Conservation (phyloP, 2,113 vertebrate genomes). For the Ursus arctos region DNA sequence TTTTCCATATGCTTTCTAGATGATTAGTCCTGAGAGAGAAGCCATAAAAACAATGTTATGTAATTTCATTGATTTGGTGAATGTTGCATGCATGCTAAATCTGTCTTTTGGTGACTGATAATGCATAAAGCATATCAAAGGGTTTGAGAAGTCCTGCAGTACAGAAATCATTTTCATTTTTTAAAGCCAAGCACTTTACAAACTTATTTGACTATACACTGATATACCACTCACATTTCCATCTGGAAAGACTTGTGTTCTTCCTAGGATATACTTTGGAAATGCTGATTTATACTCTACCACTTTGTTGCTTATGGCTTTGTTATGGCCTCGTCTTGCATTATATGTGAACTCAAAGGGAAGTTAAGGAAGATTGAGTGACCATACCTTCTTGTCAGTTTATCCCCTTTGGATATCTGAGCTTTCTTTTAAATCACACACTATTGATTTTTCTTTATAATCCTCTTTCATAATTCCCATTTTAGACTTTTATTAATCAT, state of each 20-base stretch:
- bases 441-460: neutral
- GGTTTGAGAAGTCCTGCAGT: neutral
- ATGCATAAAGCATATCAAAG: neutral
- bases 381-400: neutral
- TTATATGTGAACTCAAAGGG: neutral
- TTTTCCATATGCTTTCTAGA: neutral
- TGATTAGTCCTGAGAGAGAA: neutral
- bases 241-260: neutral
- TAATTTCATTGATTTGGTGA: neutral
- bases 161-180: neutral
- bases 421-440: neutral
- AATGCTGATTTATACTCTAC: neutral
- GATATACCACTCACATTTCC: neutral
- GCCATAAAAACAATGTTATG: neutral
- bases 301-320: neutral
- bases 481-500: neutral
- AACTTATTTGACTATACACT: neutral
- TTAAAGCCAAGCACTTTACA: neutral
- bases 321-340: neutral
- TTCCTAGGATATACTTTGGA: neutral
- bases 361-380: neutral
- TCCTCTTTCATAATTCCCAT: neutral
- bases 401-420: neutral
- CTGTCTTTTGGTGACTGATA: neutral
- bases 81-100: neutral